Conservation (phyloP, 2,888 invertebrate species). For the Drosophila kokeensis region DNA sequence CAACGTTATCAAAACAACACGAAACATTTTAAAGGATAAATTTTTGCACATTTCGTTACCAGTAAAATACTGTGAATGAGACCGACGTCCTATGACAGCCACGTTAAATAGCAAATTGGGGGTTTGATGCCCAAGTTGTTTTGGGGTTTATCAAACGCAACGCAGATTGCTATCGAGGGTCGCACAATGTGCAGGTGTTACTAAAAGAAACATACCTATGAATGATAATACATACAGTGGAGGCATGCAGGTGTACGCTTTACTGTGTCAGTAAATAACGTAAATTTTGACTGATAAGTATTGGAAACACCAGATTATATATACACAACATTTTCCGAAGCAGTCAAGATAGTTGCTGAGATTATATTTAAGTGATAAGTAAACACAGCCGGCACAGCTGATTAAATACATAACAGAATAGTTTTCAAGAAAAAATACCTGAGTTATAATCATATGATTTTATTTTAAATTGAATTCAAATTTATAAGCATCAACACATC, state of each 20-base stretch:
- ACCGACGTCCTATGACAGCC: conserved; percentile 27
- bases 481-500: not conserved
- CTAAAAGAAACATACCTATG: conserved; percentile 22
- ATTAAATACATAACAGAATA: conserved; percentile 7
- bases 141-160: conserved; percentile 57
- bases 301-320: conserved; percentile 17
- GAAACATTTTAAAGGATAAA: conserved; percentile 47
- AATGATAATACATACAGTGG: conserved; percentile 34
- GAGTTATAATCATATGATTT: not conserved
- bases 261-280: conserved; percentile 55
- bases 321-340: conserved; percentile 16
- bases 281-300: conserved; percentile 61
- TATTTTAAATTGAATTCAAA: conserved; percentile 9
- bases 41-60: conserved; percentile 10
- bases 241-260: conserved; percentile 52
- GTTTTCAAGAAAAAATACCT: not conserved
- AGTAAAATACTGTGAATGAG: conserved; percentile 58
- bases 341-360: conserved; percentile 19
- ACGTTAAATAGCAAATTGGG: conserved; percentile 61
- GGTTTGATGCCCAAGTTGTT: conserved; percentile 50
- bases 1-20: conserved; percentile 47
- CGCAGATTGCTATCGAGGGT: conserved; percentile 49
- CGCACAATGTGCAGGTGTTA: conserved; percentile 63
- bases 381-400: conserved; percentile 43
- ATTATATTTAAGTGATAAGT: conserved; percentile 35